Percentiles rank a stretch among this genome's conserved stretches.
These are phyloP conservation scores for Hystrix cristata DNA, from an alignment of 2,113 vertebrate species.

Conservation along the genomic window DNA sequence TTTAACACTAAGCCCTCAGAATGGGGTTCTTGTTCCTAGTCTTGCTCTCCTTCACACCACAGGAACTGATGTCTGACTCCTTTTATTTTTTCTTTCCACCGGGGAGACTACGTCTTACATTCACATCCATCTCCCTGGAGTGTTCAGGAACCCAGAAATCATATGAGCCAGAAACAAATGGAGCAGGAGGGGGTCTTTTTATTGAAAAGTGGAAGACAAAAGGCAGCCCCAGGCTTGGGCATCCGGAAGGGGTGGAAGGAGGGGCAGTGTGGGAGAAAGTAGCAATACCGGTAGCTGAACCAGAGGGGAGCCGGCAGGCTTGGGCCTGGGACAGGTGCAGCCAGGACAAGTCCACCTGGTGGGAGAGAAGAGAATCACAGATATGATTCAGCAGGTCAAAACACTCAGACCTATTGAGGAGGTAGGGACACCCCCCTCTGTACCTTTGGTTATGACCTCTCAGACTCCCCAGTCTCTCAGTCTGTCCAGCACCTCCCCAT, in stretches of 20 bases:
- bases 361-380: background rate
- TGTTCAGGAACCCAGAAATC: background rate
- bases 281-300: accelerated
- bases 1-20: background rate
- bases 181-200: background rate
- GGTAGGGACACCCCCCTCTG: no score
- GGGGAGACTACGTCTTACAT: background rate
- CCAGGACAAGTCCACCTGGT: background rate
- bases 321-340: background rate
- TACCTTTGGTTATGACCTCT: background rate
- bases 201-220: slow-evolving; percentile 18
- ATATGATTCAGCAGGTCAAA: background rate
- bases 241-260: background rate
- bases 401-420: background rate
- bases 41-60: background rate
- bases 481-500: background rate
- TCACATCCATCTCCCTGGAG: background rate
- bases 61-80: background rate
- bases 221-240: background rate
- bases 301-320: background rate
- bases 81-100: background rate
- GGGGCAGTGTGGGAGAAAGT: background rate
- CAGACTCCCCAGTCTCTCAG: background rate
- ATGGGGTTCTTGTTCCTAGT: background rate
- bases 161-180: background rate